These are phyloP conservation scores for Alloscopus bannaensis DNA, from an alignment of 2,888 invertebrate genomes.

Conservation along the genomic window DNA sequence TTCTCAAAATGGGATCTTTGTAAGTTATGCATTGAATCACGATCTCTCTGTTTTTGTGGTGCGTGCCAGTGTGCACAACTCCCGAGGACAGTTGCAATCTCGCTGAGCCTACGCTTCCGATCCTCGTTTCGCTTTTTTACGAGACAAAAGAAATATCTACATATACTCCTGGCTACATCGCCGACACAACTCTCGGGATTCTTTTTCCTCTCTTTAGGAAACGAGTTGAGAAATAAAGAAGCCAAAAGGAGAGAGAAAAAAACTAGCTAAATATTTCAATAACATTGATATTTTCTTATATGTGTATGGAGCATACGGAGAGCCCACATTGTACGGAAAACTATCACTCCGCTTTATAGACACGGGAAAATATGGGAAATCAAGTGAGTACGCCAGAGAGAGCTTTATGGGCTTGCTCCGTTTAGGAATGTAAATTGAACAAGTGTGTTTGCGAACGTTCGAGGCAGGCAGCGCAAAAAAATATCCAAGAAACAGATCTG, in stretches of 20 bases:
- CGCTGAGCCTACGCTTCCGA: no score
- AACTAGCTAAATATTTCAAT: constrained; percentile 54
- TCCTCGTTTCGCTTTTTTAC: no score
- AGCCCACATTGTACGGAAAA: background rate
- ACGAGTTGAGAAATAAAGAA: background rate
- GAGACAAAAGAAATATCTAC: no score
- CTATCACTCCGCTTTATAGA: no score
- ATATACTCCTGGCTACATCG: no score
- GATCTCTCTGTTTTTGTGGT: constrained; percentile 35
- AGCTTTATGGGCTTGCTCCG: constrained; percentile 1
- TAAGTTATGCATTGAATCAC: constrained; percentile 53
- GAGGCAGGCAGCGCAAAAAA: no score
- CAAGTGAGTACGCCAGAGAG: background rate
- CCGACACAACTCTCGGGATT: no score
- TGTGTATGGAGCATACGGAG: no score
- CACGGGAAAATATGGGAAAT: no score
- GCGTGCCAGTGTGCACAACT: constrained; percentile 7
- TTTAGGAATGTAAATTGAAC: constrained; percentile 14
- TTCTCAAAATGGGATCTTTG: no score
- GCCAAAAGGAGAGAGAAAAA: background rate
- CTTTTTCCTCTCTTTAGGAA: background rate
- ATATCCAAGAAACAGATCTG: no score
- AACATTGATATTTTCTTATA: constrained; percentile 45
- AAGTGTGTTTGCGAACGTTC: background rate
- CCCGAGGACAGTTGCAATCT: no score